phyloP scores from a whole-genome alignment of 64 coral and sea anemone species.

The Montipora sp. region DNA sequence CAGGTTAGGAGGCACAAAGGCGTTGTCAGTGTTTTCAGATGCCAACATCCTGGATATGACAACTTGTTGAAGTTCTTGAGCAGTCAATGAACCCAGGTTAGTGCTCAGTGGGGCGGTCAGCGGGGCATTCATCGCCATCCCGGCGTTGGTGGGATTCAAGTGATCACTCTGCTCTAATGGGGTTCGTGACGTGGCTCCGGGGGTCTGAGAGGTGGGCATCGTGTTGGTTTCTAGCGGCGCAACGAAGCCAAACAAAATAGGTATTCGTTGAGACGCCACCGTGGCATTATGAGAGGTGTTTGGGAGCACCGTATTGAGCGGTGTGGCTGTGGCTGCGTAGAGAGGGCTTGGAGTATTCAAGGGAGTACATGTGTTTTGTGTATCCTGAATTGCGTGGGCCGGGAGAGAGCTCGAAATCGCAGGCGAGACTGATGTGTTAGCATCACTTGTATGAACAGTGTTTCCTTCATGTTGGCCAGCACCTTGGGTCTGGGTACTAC shows the following conservation, averaged over 20 bases:
- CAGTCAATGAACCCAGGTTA: background rate
- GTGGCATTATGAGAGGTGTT: background rate
- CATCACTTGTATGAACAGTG: background rate
- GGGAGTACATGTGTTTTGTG: background rate
- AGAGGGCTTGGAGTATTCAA: conserved; percentile 20
- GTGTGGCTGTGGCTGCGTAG: background rate
- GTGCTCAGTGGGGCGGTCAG: background rate
- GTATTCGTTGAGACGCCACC: background rate
- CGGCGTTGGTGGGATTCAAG: background rate
- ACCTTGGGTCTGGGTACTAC: background rate
- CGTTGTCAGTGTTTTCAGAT: background rate
- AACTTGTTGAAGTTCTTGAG: conserved; percentile 38
- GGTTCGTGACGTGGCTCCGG: background rate
- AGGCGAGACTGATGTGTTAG: background rate
- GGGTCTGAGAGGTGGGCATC: background rate
- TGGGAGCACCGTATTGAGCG: background rate
- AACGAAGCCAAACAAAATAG: conserved; percentile 8
- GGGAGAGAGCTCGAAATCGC: background rate
- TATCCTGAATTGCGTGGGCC: background rate
- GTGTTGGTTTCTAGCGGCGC: background rate
- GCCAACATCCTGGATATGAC: conserved; percentile 28
- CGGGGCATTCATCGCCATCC: background rate
- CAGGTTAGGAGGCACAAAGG: conserved; percentile 9
- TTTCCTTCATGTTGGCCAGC: background rate
- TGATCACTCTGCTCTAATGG: background rate